Conservation (phyloP, 2,888 invertebrate species). For the Andrena bucephala region DNA sequence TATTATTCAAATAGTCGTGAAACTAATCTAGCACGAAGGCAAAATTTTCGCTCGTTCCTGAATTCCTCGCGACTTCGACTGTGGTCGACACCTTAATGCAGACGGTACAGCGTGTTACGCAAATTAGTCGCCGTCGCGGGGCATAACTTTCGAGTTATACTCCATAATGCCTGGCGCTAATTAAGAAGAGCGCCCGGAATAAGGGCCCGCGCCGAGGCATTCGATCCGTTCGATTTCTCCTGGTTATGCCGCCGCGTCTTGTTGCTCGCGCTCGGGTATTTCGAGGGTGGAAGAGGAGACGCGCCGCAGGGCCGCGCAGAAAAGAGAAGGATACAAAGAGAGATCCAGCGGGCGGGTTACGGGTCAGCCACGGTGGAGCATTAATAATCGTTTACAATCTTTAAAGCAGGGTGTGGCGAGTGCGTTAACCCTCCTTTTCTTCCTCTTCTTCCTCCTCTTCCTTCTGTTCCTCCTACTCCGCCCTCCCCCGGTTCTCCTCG, state of each 20-base stretch:
- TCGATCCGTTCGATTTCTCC: constrained; percentile 56
- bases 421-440: constrained; percentile 72
- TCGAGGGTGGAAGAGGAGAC: constrained; percentile 45
- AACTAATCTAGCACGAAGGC: not conserved
- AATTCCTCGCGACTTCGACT: constrained; percentile 8
- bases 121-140: constrained; percentile 56
- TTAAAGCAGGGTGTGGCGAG: constrained; percentile 80
- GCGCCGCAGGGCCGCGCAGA: constrained; percentile 9
- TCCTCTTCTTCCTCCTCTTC: constrained; percentile 49
- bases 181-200: constrained; percentile 62
- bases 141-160: constrained; percentile 52
- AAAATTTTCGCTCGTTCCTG: not conserved
- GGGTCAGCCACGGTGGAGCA: constrained; percentile 79
- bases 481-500: constrained; percentile 21
- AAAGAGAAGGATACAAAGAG: constrained; percentile 37
- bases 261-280: constrained; percentile 51
- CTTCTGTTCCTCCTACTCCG: constrained; percentile 34
- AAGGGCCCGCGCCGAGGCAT: constrained; percentile 38
- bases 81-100: constrained; percentile 30
- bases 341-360: constrained; percentile 72
- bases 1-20: too few species aligned
- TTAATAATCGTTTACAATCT: constrained; percentile 83
- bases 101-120: constrained; percentile 56
- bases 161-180: constrained; percentile 44
- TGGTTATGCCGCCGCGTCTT: constrained; percentile 35